A percentile compares a stretch with the other conserved stretches of the same genome.
phyloP scores from a whole-genome alignment of 2,888 invertebrate genomes.

The Lobophora halterata region DNA sequence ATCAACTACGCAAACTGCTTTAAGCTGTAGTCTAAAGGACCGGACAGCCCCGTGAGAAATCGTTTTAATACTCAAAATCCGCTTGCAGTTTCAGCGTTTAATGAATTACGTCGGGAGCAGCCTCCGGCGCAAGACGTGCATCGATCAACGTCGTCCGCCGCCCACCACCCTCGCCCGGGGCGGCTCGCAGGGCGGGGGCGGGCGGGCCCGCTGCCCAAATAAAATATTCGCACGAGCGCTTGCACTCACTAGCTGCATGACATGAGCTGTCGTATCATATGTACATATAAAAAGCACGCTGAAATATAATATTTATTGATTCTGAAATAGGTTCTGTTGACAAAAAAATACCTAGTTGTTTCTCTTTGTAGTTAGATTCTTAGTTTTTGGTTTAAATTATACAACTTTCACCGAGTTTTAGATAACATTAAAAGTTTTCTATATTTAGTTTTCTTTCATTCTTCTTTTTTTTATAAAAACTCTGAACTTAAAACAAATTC shows the following conservation, averaged over 20 bases:
- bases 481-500: too few species aligned
- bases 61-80: constrained; percentile 80
- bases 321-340: too few species aligned
- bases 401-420: too few species aligned
- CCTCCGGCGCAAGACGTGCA: constrained; percentile 83
- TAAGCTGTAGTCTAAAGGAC: constrained; percentile 55
- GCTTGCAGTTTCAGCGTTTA: constrained; percentile 79
- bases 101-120: constrained; percentile 81
- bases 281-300: constrained; percentile 26
- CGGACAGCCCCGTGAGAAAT: constrained; percentile 77
- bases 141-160: constrained; percentile 81
- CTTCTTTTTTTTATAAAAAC: too few species aligned
- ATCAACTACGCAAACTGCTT: constrained; percentile 57
- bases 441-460: too few species aligned
- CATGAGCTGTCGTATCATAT: constrained; percentile 54
- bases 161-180: constrained; percentile 36
- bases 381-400: too few species aligned
- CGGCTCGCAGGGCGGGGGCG: constrained; percentile 32
- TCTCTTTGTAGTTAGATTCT: too few species aligned
- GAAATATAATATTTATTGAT: constrained; percentile 15
- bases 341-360: too few species aligned
- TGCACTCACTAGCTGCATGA: constrained; percentile 62
- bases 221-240: constrained; percentile 68
- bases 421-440: too few species aligned
- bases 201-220: constrained; percentile 74